Conservation (phyloP, 2,113 vertebrate genomes). For the Tapirus terrestris region DNA sequence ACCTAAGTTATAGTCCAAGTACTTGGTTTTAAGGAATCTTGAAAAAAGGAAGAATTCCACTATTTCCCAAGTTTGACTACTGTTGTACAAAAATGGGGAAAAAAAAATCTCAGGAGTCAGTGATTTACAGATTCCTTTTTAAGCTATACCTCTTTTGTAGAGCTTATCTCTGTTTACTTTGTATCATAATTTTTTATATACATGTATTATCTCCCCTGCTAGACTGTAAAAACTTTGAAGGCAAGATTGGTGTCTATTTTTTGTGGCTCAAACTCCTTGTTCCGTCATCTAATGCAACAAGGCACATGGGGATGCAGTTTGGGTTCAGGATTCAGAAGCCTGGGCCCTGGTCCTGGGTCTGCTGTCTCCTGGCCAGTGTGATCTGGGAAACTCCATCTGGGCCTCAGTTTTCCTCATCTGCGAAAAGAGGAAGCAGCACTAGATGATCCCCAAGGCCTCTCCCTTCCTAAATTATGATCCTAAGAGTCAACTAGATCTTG, state of each 20-base stretch:
- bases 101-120: neutral
- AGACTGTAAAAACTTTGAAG: neutral
- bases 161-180: neutral
- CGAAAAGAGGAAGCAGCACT: neutral
- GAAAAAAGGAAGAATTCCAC: conserved; percentile 8
- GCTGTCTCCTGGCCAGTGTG: neutral
- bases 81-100: neutral
- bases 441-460: neutral
- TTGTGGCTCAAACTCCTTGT: neutral
- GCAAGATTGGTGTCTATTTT: neutral
- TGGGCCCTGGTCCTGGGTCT: neutral
- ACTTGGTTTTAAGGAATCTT: conserved; percentile 59
- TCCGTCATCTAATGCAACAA: neutral
- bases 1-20: conserved; percentile 38
- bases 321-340: neutral
- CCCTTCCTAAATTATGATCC: neutral
- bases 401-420: neutral
- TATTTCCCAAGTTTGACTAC: conserved; percentile 7
- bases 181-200: neutral
- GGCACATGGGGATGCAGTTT: neutral
- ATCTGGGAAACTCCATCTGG: neutral
- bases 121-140: neutral
- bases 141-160: neutral
- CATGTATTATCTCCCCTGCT: neutral
- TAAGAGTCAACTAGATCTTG: neutral